These are phyloP conservation scores for Anadara kagoshimensis DNA, from an alignment of 1,140 invertebrate species.

Conservation along the genomic window DNA sequence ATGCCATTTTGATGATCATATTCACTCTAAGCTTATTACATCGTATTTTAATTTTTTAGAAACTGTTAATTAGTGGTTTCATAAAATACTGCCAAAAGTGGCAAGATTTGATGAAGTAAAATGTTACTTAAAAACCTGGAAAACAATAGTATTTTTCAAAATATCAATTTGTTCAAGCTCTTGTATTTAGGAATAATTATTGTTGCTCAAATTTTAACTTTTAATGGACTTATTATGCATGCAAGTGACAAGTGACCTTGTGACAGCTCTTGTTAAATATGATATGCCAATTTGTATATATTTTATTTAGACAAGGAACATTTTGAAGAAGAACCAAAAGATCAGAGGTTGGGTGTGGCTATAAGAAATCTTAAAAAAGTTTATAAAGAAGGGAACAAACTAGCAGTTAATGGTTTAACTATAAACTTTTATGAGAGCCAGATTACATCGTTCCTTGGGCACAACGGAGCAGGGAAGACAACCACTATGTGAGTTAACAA, in stretches of 20 bases:
- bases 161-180: too few species aligned
- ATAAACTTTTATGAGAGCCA: constrained; percentile 79
- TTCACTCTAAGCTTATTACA: too few species aligned
- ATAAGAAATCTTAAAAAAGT: constrained; percentile 80
- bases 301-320: constrained; percentile 15
- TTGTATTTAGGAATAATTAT: too few species aligned
- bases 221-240: background rate
- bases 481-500: constrained; percentile 77
- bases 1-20: too few species aligned
- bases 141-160: too few species aligned
- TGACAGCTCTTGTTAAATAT: background rate
- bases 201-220: too few species aligned
- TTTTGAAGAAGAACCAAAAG: constrained; percentile 78
- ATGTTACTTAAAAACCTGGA: too few species aligned
- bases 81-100: too few species aligned
- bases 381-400: constrained; percentile 65
- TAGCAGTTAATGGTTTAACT: constrained; percentile 80
- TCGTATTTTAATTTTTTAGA: too few species aligned
- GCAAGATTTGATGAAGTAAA: too few species aligned
- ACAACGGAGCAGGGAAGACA: constrained; percentile 81
- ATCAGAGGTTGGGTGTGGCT: constrained; percentile 78
- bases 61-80: too few species aligned
- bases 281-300: background rate
- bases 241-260: background rate
- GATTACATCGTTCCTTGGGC: constrained; percentile 79